Percentiles rank a stretch among this genome's conserved stretches.
phyloP scores from a whole-genome alignment of 2,797 vertebrate species.

The Monodelphis domestica region DNA sequence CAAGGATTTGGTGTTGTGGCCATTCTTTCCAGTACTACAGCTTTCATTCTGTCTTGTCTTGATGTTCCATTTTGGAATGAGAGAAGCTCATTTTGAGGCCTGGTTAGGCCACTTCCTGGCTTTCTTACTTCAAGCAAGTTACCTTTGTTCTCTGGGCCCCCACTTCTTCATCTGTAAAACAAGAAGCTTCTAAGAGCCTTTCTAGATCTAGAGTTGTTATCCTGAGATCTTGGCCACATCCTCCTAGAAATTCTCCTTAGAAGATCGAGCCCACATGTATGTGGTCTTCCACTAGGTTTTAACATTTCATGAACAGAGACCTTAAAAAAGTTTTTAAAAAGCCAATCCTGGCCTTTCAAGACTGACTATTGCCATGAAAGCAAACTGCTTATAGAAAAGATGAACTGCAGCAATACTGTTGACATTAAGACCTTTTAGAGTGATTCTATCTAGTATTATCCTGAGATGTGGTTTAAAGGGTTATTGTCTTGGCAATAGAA shows the following conservation, averaged over 20 bases:
- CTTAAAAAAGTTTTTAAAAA: slow-evolving; percentile 41
- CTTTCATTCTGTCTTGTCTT: background rate
- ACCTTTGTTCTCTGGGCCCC: background rate
- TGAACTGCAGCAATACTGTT: background rate
- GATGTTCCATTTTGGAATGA: background rate
- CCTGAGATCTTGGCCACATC: background rate
- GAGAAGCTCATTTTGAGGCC: background rate
- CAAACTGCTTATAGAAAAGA: background rate
- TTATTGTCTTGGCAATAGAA: no score
- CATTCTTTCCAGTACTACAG: background rate
- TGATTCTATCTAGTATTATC: slow-evolving; percentile 44
- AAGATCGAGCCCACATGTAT: background rate
- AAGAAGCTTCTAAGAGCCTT: background rate
- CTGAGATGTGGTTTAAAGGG: background rate
- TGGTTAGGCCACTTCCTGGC: background rate
- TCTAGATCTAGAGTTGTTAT: background rate
- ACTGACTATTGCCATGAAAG: background rate
- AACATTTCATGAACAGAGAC: background rate
- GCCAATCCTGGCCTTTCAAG: slow-evolving; percentile 30
- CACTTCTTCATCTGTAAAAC: background rate
- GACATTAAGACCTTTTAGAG: slow-evolving; percentile 4
- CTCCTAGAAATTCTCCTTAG: background rate
- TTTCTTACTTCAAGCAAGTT: background rate
- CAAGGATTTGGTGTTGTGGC: background rate
- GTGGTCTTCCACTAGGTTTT: background rate